Evolutionary conservation across 2,888 invertebrate species (phyloP), one percentile per base, ranked within the genome.

Genomic region (Tetranychus piercei): DNA sequence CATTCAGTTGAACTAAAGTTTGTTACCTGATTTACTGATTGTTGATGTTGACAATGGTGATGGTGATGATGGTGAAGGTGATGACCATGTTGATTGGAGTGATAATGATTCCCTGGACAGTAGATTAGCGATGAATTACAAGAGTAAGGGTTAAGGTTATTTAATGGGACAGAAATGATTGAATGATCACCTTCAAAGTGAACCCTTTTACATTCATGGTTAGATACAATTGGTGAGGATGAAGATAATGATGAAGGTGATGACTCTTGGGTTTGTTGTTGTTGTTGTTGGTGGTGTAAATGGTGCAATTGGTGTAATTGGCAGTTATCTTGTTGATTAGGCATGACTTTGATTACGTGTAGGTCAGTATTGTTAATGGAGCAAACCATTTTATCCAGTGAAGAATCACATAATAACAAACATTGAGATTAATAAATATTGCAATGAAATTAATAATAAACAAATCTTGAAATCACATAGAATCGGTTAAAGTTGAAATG

Each of bases 271-370:
- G 34, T 55, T 55, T 15, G 55, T 55, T 55, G 15, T 55, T 15
- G 15, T 55, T 9, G 15, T 55, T 55, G 15, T 55, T 9, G 15
- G 5, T 55, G 55, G 6, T 55, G 55, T 15, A 15, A 15, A 55
- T 55, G 55, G 15, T 55, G 55, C 2, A 55, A 55, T 55, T 55
- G 55, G 15, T 55, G 55, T 55, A 55, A 55, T 55, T 55, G 55
- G 55, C 55, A 55, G 55, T 55, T 55, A 55, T 55, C 55, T 55
- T 55, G 55, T 55, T 55, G 55, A 55, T 55, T 55, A 55, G 55
- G 55, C 55, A 55, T 55, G 55, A 55, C 55, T 55, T 55, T 55
- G 55, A 55, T 55, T 55, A 55, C 9, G 15, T 15, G 55, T 55
- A 55, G 55, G 15, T 55, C 15, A 55, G 55, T 15, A 15, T 55